Evolutionary conservation across 2,113 vertebrate species (phyloP), one percentile per base, ranked within the genome.

Genomic region (Cyprinus carpio): DNA sequence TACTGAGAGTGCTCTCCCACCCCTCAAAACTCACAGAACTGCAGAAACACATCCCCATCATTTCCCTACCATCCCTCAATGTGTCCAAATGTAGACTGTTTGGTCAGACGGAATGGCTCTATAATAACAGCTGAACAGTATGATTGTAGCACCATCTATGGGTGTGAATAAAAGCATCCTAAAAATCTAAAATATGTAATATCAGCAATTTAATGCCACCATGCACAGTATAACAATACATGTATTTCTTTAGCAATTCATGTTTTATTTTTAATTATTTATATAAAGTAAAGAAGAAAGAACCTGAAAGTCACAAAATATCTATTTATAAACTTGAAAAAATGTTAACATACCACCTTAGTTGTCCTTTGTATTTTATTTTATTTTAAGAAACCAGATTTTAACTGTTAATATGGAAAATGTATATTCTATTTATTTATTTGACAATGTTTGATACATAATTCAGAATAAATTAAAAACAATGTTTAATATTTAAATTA

Each of bases 61-160:
- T 64, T 76, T 56, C 40, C 75, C 31, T 67, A 54, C 65, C 75
- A 87, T 84, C 86, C 43, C 64, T 65, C 65, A 27, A 51, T 86
- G 43, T 83, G 58, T 29, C 81, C 81, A 85, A 82, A 85, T 65
- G 82, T 85, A 78, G 82, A 84, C 77, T 82, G 56, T 64, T 51
- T 75, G 83, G 71, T 29, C 62, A 87, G 71, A 27, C n/a, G n/a
- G 11, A 7, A 54, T 51, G 49, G 27, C 84, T 78, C 40, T 78
- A 40, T 51, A 34, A 78, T 31, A 67, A 25, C 6, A 60, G 56
- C 54, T 56, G 40, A 34, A 56, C 12, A 51, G 69, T 72, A 12
- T 34, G 65, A 79, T 75, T 84, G 34, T 43, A 86, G 84, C 81
- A 15, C 84, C 87, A 88, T 84, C 87, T 88, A 84, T 43, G 64